Base-by-base conservation (phyloP, 2,888 invertebrate species). In the Tetanocera ferruginea region DNA sequence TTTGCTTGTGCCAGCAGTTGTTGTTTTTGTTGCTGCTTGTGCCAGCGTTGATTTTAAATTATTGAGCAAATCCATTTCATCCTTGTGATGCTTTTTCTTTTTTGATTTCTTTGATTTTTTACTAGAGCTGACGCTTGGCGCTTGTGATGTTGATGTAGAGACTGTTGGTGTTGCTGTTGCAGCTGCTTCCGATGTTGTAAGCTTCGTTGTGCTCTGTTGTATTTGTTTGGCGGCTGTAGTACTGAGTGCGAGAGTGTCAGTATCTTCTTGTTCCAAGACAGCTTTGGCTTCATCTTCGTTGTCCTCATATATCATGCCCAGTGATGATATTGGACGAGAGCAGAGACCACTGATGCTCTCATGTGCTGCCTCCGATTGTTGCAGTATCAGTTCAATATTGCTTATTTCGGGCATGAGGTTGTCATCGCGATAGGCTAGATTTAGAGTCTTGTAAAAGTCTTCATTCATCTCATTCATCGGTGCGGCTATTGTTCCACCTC, bases 231-330 rank as follows among this genome's bases (percentile, higher is more conserved):
- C 19, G 73, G 14, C 14, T 4, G 14, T 25, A 25, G 14, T 31
- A 23, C 5, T 66, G 3, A 3, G 1, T 9, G 14, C 66, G 2
- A 19, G 25, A 25, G 3, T n/a, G 17, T 5, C n/a, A 49, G 23
- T 19, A 14, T 60, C 17, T 43, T 52, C 5, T 25, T 34, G 9
- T 52, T 57, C n/a, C 25, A 66, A 14, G 3, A 17, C n/a, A 51
- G 62, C 64, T 14, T 77, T 78, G 8, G 66, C 64, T 83, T 83
- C 79, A 34, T 96, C 95, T 89, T 95, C 95, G 14, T 94, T 93
- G 83, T 95, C 95, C 88, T 96, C 96, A 94, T 96, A 95, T 83
- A 96, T 96, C 94, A 96, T 95, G 80, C 94, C 95, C 82, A 96
- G 90, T 83, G 96, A 95, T 71, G 94, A 94, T 80, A 93, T 91